phyloP scores from a whole-genome alignment of 2,797 vertebrate genomes.

The Capromys pilorides region DNA sequence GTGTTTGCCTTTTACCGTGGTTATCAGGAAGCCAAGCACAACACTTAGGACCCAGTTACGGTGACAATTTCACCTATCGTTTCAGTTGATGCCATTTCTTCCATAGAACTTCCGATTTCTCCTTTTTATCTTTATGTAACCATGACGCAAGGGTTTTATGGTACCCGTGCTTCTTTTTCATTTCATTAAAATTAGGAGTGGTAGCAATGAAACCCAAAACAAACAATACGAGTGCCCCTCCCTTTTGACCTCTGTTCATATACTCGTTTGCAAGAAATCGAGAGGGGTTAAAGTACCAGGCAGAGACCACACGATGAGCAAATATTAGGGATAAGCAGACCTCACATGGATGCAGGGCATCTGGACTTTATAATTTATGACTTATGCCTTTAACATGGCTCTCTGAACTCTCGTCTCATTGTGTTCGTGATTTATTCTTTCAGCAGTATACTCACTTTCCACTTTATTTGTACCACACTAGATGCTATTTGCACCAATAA shows the following conservation, averaged over 20 bases:
- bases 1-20: conserved; percentile 62
- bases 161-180: conserved; percentile 47
- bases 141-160: conserved; percentile 50
- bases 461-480: conserved; percentile 22
- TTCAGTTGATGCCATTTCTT: conserved; percentile 55
- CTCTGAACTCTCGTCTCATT: conserved; percentile 18
- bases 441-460: not conserved
- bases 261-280: not conserved
- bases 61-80: conserved; percentile 48
- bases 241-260: not conserved
- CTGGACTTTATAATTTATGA: not conserved
- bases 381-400: conserved; percentile 1
- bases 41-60: conserved; percentile 34
- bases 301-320: not conserved
- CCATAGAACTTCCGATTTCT: conserved; percentile 46
- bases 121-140: conserved; percentile 63
- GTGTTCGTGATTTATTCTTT: conserved; percentile 62
- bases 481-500: not conserved
- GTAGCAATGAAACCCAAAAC: conserved; percentile 62
- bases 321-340: not conserved
- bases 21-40: conserved; percentile 66
- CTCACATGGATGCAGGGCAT: not conserved
- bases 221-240: not conserved
- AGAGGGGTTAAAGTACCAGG: not conserved
- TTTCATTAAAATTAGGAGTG: conserved; percentile 69